Percentiles rank a stretch among this genome's conserved stretches.
These are phyloP conservation scores for Xerus inauris DNA, from an alignment of 2,113 vertebrate genomes.

Conservation along the genomic window DNA sequence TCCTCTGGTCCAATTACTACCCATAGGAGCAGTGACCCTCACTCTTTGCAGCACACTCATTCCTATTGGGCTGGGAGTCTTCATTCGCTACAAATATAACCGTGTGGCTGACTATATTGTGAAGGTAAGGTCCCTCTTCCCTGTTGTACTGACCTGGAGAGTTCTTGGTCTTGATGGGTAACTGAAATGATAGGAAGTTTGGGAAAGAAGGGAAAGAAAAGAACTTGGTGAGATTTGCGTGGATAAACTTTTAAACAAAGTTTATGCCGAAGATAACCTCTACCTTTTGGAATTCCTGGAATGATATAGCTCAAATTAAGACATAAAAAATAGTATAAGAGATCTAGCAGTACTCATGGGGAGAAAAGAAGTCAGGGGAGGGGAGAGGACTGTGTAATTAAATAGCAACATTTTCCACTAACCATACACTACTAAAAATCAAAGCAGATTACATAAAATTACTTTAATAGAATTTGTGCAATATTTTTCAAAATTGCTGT, in stretches of 20 bases:
- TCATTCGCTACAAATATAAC: slow-evolving; percentile 91
- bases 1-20: slow-evolving; percentile 93
- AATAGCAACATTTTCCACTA: not conserved
- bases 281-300: not conserved
- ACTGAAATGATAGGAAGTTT: not conserved
- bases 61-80: slow-evolving; percentile 94
- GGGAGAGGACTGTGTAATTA: not conserved
- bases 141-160: rapidly evolving
- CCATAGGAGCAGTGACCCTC: slow-evolving; percentile 95
- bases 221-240: not conserved
- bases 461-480: not conserved
- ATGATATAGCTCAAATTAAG: not conserved
- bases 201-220: not conserved
- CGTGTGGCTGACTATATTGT: slow-evolving; percentile 93
- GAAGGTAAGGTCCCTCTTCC: slow-evolving; percentile 88
- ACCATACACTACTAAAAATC: not conserved
- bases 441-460: not conserved
- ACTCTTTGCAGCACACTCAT: slow-evolving; percentile 97
- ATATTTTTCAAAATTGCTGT: slow-evolving; percentile 34
- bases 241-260: not conserved
- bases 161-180: not conserved
- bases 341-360: not conserved
- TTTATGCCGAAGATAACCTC: not conserved
- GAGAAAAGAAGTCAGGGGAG: not conserved
- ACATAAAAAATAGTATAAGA: not conserved